Evolutionary conservation across 2,113 vertebrate genomes (phyloP), one percentile per base, ranked within the genome.

Genomic region (Plotosus lineatus): DNA sequence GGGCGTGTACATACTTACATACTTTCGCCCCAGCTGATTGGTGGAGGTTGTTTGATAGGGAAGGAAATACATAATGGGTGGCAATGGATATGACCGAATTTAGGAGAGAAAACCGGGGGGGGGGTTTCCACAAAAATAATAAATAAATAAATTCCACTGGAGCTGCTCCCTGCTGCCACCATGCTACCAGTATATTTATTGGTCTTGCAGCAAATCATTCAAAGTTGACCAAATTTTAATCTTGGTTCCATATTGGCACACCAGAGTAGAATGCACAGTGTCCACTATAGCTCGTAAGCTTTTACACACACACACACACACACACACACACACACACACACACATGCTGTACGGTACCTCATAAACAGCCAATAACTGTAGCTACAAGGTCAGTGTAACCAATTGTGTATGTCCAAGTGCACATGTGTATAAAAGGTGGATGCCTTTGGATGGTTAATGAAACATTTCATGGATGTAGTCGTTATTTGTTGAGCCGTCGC

Each of bases 381-480:
- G 26, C 68, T 72, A 50, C 0, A 72, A 48, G 42, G 9, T 12
- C 12, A 68, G 23, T 26, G 21, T 42, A 66, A 8, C 12, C 28
- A 26, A 69, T 44, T 44, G 38, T 26, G n/a, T 46, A 7, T 31
- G n/a, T 72, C 42, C 44, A 48, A 69, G 38, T 46, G 23, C 40
- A 46, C 14, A 7, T 40, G 31, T 38, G 7, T 7, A 65, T 38
- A 38, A 42, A n/a, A 21, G 46, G 44, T 33, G 6, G 9, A 72
- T 72, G 69, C 6, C 31, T 50, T 50, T 21, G 26, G 69, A 71
- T 48, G 68, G n/a, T 48, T 48, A 48, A 71, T 19, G 44, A 71
- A 71, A 19, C 68, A 71, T 48, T 44, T 23, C 44, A 50, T 72
- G 44, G 69, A 4, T 50, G 69, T n/a, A 72, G 44, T 50, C n/a